Conservation (phyloP, 1,140 invertebrate genomes). For the Paraescarpia echinospica region DNA sequence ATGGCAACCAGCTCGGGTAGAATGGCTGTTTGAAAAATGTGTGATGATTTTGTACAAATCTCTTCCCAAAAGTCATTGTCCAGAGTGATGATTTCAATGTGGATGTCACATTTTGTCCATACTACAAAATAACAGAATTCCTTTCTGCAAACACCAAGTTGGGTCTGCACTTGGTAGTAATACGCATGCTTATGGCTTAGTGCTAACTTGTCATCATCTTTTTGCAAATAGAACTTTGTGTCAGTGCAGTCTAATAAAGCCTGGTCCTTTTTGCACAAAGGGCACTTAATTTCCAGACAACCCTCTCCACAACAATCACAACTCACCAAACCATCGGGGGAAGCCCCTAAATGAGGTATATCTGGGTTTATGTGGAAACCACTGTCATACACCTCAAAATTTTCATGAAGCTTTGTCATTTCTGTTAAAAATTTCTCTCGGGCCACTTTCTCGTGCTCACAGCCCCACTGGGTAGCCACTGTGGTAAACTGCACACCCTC, state of each 20-base stretch:
- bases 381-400: too few relatives aligned
- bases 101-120: slow-evolving; percentile 7
- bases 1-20: slow-evolving; percentile 10
- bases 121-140: slow-evolving; percentile 12
- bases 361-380: too few relatives aligned
- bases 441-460: too few relatives aligned
- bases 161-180: slow-evolving; percentile 18
- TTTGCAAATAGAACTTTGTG: neutral
- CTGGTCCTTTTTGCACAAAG: slow-evolving; percentile 9
- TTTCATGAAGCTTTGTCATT: too few relatives aligned
- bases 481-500: too few relatives aligned
- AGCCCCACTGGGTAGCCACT: too few relatives aligned
- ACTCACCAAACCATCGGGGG: too few relatives aligned
- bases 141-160: slow-evolving; percentile 15
- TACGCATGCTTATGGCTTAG: slow-evolving; percentile 6
- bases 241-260: neutral
- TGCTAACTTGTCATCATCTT: neutral
- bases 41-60: slow-evolving; percentile 10
- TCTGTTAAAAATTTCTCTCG: too few relatives aligned
- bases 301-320: too few relatives aligned
- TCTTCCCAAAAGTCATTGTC: slow-evolving; percentile 11
- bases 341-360: too few relatives aligned
- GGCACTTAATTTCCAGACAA: slow-evolving; percentile 18
- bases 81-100: slow-evolving; percentile 2
- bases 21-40: slow-evolving; percentile 6